Base-by-base conservation (phyloP, 2,888 invertebrate genomes). In the Agrochola circellaris region DNA sequence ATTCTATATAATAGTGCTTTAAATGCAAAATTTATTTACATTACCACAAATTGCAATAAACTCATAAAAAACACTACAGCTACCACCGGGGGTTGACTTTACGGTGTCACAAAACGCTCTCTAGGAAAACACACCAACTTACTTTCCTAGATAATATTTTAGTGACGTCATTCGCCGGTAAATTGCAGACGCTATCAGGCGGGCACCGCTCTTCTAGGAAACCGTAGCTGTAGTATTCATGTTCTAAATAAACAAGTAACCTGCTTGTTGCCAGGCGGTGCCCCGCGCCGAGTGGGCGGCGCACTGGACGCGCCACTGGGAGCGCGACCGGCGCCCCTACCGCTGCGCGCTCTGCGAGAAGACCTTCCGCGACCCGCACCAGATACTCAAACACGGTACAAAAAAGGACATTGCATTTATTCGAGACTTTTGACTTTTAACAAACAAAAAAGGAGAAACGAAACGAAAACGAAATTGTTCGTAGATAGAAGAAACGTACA, bases 291-390 rank as follows among this genome's bases (percentile, higher is more conserved):
- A 90, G 86, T 96, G 96, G 96, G 87, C 85, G 67, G 73, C 86
- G 67, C 97, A 97, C 92, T 95, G 96, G 95, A 83, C 86, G 90
- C 92, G 93, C 4, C 96, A 96, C 91, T 95, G 93, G 93, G 91
- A 91, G 90, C 94, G 95, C 81, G 96, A 96, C 92, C 91, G 92
- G 20, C 93, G 95, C 17, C 96, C 96, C 17, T 95, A 93, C 91
- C 93, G 95, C 85, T 97, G 97, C 90, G 92, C 94, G 56, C 92
- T 95, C 73, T 97, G 97, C 89, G 95, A 95, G 92, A 95, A 94
- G 89, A 90, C 94, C 77, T 97, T 95, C 93, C 93, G 95, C 62
- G 94, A 94, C 87, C 93, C 94, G 81, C 89, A 93, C 73, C 94
- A 94, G 91, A 95, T 96, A 65, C 92, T 96, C 81, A 95, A 95